Percentiles rank a stretch among this genome's conserved stretches.
Conservation (phyloP, 2,797 vertebrate genomes). For the Hoplostethus mediterraneus region DNA sequence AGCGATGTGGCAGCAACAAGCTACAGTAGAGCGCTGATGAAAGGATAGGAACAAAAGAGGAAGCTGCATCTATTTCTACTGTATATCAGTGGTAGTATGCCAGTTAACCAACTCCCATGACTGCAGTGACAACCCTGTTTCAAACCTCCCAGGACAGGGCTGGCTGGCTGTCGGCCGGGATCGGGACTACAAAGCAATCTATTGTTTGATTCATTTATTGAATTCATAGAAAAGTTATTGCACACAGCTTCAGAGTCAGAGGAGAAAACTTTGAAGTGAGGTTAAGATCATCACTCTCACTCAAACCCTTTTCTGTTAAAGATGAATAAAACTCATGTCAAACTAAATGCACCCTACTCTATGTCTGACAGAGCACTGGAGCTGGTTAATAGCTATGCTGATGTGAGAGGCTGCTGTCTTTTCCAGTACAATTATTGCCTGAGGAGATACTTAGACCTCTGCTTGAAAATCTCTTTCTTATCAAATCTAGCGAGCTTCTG, state of each 20-base stretch:
- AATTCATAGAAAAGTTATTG: constrained; percentile 13
- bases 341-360: constrained; percentile 34
- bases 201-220: constrained; percentile 27
- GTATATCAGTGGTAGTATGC: constrained; percentile 25
- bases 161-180: constrained; percentile 24
- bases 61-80: too few species aligned
- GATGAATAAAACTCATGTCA: constrained; percentile 30
- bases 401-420: constrained; percentile 34
- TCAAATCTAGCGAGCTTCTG: neutral
- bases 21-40: neutral
- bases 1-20: constrained; percentile 11
- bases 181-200: constrained; percentile 12
- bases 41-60: neutral
- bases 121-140: constrained; percentile 23
- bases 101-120: constrained; percentile 18
- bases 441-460: constrained; percentile 16
- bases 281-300: neutral
- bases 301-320: constrained; percentile 22
- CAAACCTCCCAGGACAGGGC: constrained; percentile 17
- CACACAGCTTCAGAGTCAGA: constrained; percentile 20
- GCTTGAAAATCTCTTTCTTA: constrained; percentile 3
- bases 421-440: constrained; percentile 1
- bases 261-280: constrained; percentile 1
- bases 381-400: constrained; percentile 33
- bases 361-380: constrained; percentile 15